phyloP scores from a whole-genome alignment of 1,140 invertebrate genomes.

The Cardiocondyla obscurior region DNA sequence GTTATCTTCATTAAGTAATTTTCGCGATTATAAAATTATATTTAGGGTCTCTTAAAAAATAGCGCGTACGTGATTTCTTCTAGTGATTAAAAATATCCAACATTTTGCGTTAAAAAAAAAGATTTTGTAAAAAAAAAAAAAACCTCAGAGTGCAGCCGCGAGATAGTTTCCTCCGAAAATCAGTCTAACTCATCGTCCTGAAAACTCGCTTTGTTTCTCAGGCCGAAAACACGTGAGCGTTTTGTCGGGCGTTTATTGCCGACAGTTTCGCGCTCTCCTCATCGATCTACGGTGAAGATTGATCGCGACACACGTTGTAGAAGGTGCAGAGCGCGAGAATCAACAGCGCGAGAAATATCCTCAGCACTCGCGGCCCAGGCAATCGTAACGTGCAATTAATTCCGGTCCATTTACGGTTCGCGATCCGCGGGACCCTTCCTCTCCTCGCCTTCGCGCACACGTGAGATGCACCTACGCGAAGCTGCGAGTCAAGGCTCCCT shows the following conservation, averaged over 20 bases:
- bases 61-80: no score
- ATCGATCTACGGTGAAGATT: not conserved
- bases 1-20: no score
- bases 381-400: slow-evolving; percentile 43
- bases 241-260: not conserved
- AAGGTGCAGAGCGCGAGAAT: not conserved
- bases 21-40: no score
- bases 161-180: not conserved
- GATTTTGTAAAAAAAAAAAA: not conserved
- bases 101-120: not conserved
- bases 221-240: not conserved
- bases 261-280: not conserved
- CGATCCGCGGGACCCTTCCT: not conserved
- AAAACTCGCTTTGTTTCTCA: not conserved
- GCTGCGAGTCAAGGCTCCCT: slow-evolving; percentile 58
- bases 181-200: not conserved
- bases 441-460: not conserved
- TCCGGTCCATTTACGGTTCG: not conserved
- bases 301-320: not conserved
- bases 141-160: not conserved
- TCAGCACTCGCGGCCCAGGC: not conserved
- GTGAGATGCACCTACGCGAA: slow-evolving; percentile 34
- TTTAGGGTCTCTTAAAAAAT: no score
- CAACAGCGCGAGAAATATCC: not conserved
- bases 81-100: not conserved